phyloP scores from a whole-genome alignment of 2,888 invertebrate genomes.

The Drosophila nr. medialis region DNA sequence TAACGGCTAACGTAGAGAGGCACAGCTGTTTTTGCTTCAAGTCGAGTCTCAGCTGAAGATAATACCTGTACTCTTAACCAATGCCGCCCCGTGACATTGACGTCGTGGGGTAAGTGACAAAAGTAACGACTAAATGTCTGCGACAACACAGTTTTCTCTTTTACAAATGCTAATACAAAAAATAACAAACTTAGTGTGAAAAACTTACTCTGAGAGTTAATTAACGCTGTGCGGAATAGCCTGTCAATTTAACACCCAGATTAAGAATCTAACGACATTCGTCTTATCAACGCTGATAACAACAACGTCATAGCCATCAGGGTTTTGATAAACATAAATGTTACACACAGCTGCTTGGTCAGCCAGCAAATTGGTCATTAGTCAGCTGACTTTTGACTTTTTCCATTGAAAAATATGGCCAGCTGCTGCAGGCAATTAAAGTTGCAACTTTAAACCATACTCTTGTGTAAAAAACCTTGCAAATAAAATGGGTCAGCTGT shows the following conservation, averaged over 20 bases:
- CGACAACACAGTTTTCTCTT: conserved; percentile 49
- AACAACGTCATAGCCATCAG: conserved; percentile 1
- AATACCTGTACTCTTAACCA: conserved; percentile 35
- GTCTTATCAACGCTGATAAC: conserved; percentile 40
- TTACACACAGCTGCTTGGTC: conserved; percentile 4
- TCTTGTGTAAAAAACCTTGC: not conserved
- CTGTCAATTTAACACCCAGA: conserved; percentile 39
- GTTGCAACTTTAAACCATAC: not conserved
- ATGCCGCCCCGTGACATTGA: conserved; percentile 45
- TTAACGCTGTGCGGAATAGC: conserved; percentile 29
- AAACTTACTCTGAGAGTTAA: conserved; percentile 19
- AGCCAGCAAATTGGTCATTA: conserved; percentile 20
- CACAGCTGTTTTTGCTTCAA: conserved; percentile 28
- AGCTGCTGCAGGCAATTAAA: not conserved
- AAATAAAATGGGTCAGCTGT: not conserved
- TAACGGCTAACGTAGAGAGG: conserved; percentile 53
- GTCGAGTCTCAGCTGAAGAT: not conserved
- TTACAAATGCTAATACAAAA: conserved; percentile 45
- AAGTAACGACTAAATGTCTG: conserved; percentile 21
- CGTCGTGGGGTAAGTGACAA: conserved; percentile 48
- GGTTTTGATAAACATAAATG: conserved; percentile 26
- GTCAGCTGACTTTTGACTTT: conserved; percentile 43
- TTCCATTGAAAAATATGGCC: conserved; percentile 12
- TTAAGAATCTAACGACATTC: conserved; percentile 25
- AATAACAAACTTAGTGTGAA: conserved; percentile 21